Percentiles rank a stretch among this genome's conserved stretches.
Evolutionary conservation across 2,888 invertebrate species (phyloP).

Genomic region (Holacanthella duospinosa): DNA sequence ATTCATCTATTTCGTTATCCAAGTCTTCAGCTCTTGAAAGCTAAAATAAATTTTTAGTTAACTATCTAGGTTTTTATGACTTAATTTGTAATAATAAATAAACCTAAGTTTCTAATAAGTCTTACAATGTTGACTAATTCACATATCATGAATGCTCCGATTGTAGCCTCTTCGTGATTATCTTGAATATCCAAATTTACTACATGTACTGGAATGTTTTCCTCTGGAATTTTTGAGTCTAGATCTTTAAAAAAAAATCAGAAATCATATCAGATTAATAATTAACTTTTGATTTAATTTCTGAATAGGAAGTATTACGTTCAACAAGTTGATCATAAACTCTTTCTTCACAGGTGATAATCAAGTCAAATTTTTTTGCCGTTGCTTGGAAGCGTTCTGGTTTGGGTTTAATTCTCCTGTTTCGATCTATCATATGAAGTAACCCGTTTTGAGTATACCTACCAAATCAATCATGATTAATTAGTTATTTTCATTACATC

Average conservation of each 20-base stretch:
- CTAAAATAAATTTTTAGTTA: constrained; percentile 47
- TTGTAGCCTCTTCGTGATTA: constrained; percentile 97
- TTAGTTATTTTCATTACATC: not conserved
- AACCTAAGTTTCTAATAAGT: not conserved
- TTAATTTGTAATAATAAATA: not conserved
- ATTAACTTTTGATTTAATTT: not conserved
- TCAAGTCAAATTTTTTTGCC: constrained; percentile 82
- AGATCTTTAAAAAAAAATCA: constrained; percentile 5
- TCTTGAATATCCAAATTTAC: constrained; percentile 98
- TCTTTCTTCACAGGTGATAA: constrained; percentile 94
- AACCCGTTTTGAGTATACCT: constrained; percentile 96
- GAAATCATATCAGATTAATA: not conserved
- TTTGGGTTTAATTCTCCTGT: constrained; percentile 81
- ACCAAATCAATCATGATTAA: constrained; percentile 28
- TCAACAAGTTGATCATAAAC: constrained; percentile 97
- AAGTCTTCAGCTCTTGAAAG: constrained; percentile 81
- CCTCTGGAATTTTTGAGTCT: constrained; percentile 11
- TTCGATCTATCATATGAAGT: constrained; percentile 94
- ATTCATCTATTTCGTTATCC: constrained; percentile 95
- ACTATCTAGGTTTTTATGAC: not conserved
- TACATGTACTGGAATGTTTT: constrained; percentile 63
- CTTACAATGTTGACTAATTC: constrained; percentile 63
- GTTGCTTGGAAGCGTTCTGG: constrained; percentile 91
- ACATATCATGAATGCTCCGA: constrained; percentile 95
- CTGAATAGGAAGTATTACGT: constrained; percentile 48